Conservation (phyloP, 2,113 vertebrate genomes). For the Emydocephalus ijimae region DNA sequence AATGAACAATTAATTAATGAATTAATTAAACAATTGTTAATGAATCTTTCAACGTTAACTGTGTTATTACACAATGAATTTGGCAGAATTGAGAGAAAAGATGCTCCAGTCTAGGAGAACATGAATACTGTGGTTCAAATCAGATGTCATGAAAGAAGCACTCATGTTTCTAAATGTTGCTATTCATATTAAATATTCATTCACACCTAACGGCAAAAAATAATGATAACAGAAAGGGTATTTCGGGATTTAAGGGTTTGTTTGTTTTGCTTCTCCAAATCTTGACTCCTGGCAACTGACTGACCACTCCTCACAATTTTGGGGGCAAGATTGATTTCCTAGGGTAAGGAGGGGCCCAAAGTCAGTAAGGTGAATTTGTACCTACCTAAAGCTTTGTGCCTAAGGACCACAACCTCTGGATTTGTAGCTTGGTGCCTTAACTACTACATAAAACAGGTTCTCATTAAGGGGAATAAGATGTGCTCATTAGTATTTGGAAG, state of each 20-base stretch:
- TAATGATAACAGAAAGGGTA: background rate
- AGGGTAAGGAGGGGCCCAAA: background rate
- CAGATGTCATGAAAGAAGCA: background rate
- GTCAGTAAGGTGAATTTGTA: background rate
- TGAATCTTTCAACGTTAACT: background rate
- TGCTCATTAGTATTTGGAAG: background rate
- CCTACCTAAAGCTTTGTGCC: background rate
- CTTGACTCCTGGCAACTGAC: background rate
- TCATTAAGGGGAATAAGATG: background rate
- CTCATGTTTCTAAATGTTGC: background rate
- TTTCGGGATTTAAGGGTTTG: background rate
- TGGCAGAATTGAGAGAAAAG: background rate
- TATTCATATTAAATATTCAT: background rate
- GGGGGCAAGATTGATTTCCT: background rate
- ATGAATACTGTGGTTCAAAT: background rate
- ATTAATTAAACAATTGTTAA: no score
- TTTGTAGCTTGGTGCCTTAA: background rate
- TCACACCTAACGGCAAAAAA: background rate
- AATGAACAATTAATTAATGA: no score
- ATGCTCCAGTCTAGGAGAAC: background rate
- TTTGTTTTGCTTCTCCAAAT: background rate
- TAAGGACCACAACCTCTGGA: background rate
- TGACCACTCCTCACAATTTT: background rate
- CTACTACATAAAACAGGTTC: background rate
- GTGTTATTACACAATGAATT: background rate